Evolutionary conservation across 2,888 invertebrate species (phyloP), one percentile per base, ranked within the genome.

Genomic region (Folsomia candida): DNA sequence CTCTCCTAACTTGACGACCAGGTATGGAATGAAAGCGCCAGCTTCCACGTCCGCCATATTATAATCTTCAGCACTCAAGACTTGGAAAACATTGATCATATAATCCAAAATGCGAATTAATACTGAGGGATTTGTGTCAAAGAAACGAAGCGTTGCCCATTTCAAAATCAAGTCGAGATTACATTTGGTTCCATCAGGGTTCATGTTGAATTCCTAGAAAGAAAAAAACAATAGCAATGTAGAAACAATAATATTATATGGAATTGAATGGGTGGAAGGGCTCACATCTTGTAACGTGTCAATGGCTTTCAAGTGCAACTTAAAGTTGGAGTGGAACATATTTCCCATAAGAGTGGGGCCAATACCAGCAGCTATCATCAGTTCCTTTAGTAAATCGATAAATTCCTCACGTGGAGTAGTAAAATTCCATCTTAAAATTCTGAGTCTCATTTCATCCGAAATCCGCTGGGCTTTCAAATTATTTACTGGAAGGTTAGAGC

Each of bases 61-160:
- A 82, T 97, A 96, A 74, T 91, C 90, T 29, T 59, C 60, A 37
- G 4, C 37, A 61, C 90, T 90, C 29, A 97, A 86, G 82, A 90
- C 87, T 75, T 88, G 88, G 84, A 98, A 96, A 70, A 96, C 91
- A 22, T 88, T 84, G 74, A 90, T 89, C 14, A 97, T 85, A 84
- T 95, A 97, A 82, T 97, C 97, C 80, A 98, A 85, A n/a, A 93
- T 94, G 85, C 94, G 96, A 80, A 97, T 87, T 72, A 98, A 87
- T 51, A 98, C 97, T 20, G 96, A 95, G 11, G 98, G 97, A 86
- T 99, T 99, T 26, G 98, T 99, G 85, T 99, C 98, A 82, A 97
- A 98, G 85, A 99, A 99, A 72, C 98, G 87, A 61, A 99, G 85
- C 0, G 97, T 97, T 80, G 97, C 83, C 98, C 98, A 99, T 83